phyloP scores from a whole-genome alignment of 2,888 invertebrate species.

The Ectemnius continuus region DNA sequence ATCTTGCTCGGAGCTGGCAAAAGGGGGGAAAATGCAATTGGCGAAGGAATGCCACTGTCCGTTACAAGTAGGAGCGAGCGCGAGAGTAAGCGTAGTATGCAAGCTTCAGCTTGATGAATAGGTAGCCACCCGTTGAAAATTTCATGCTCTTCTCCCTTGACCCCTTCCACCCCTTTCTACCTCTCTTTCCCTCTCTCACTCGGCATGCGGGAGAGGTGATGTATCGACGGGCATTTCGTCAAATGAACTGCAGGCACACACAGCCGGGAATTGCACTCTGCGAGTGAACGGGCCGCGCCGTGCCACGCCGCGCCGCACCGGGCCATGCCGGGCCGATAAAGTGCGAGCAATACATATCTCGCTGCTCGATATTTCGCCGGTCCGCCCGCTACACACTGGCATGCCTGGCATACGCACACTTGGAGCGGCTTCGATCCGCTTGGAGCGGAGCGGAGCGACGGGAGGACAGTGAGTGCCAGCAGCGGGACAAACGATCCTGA shows the following conservation, averaged over 20 bases:
- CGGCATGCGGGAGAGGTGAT: not conserved
- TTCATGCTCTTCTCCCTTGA: too few relatives aligned
- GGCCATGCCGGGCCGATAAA: constrained; percentile 7
- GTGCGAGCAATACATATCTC: not conserved
- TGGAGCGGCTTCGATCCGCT: not conserved
- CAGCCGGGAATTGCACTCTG: not conserved
- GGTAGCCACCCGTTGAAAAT: not conserved
- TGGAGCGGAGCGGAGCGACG: too few relatives aligned
- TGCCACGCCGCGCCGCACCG: too few relatives aligned
- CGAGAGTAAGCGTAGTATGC: constrained; percentile 8
- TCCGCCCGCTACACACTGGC: not conserved
- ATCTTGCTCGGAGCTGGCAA: constrained; percentile 19
- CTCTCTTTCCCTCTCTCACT: too few relatives aligned
- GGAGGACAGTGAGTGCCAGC: not conserved
- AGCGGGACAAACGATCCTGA: constrained; percentile 14
- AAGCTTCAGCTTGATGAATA: constrained; percentile 4
- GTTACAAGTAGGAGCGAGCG: not conserved
- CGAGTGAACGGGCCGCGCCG: not conserved
- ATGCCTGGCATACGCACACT: constrained; percentile 7
- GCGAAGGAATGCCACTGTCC: constrained; percentile 33
- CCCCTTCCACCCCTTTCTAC: too few relatives aligned
- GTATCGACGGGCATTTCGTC: not conserved
- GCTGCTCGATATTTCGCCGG: constrained; percentile 14
- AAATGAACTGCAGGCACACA: not conserved
- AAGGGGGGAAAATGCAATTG: constrained; percentile 48